phyloP scores from a whole-genome alignment of 2,113 vertebrate species.

The Myxocyprinus asiaticus region DNA sequence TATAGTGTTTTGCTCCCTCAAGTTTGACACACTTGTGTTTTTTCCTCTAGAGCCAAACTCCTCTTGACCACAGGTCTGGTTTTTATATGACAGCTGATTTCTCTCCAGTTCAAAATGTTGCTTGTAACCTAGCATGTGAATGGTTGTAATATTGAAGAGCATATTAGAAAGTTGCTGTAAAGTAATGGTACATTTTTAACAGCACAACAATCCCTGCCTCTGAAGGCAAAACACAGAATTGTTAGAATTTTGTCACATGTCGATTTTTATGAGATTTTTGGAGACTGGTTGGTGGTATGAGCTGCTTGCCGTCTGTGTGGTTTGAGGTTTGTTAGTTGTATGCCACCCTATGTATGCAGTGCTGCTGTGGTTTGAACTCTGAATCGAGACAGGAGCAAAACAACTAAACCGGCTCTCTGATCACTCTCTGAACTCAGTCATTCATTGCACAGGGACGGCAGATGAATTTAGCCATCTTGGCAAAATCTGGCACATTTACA shows the following conservation, averaged over 20 bases:
- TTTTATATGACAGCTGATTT: slow-evolving; percentile 9
- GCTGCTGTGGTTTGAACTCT: slow-evolving; percentile 43
- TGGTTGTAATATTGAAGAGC: not conserved
- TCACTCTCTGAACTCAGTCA: slow-evolving; percentile 5
- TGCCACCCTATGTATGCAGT: slow-evolving; percentile 39
- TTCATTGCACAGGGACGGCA: not conserved
- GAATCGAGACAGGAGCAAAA: slow-evolving; percentile 17
- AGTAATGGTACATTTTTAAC: too few relatives aligned
- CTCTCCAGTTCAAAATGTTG: not conserved
- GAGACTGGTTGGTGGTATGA: too few relatives aligned
- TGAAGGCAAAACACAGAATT: not conserved
- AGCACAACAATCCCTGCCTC: not conserved
- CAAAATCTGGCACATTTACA: not conserved
- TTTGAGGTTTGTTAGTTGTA: slow-evolving; percentile 47
- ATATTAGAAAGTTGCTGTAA: not conserved
- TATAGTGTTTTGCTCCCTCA: not conserved
- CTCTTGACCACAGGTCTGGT: not conserved
- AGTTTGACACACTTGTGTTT: not conserved
- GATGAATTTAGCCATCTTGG: too few relatives aligned
- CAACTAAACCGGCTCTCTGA: slow-evolving; percentile 17
- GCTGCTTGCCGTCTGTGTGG: not conserved
- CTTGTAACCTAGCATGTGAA: not conserved
- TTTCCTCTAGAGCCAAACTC: not conserved
- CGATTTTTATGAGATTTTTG: not conserved
- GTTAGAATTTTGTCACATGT: not conserved